Percentiles rank a stretch among this genome's conserved stretches.
Conservation (phyloP, 1,140 invertebrate genomes). For the Tribolium madens region DNA sequence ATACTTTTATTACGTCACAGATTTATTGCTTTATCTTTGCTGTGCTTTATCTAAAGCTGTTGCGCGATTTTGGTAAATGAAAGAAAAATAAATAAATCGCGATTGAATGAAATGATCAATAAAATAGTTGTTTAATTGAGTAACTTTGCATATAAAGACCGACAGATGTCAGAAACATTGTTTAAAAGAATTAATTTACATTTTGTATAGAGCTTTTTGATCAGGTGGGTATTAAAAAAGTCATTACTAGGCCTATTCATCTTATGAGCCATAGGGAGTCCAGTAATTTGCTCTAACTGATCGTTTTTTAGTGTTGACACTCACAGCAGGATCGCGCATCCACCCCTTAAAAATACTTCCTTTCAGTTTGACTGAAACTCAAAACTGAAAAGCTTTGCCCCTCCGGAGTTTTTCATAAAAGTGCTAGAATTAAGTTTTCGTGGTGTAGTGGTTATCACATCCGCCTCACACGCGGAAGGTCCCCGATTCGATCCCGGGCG, state of each 20-base stretch:
- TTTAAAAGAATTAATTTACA: slow-evolving; percentile 2
- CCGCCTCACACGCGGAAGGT: too few relatives aligned
- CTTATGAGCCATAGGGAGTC: slow-evolving; percentile 46
- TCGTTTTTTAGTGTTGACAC: slow-evolving; percentile 49
- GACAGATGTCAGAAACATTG: slow-evolving; percentile 1
- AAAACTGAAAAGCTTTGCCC: too few relatives aligned
- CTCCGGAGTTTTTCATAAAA: too few relatives aligned
- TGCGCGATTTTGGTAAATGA: too few relatives aligned
- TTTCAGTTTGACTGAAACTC: background rate
- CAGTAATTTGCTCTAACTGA: slow-evolving; percentile 50
- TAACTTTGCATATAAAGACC: background rate
- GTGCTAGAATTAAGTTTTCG: too few relatives aligned
- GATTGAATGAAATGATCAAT: too few relatives aligned
- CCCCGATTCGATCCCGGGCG: too few relatives aligned
- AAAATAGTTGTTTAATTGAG: background rate
- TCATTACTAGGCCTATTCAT: slow-evolving; percentile 49
- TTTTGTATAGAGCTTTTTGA: slow-evolving; percentile 35
- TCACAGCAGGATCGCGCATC: slow-evolving; percentile 10
- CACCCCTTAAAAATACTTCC: background rate
- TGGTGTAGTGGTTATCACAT: too few relatives aligned
- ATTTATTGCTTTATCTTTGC: too few relatives aligned
- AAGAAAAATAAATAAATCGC: too few relatives aligned
- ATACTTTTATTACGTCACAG: too few relatives aligned
- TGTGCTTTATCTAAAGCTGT: too few relatives aligned
- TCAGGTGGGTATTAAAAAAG: slow-evolving; percentile 53